Conservation (phyloP, 2,797 vertebrate species). For the Craterocephalus amniculus region DNA sequence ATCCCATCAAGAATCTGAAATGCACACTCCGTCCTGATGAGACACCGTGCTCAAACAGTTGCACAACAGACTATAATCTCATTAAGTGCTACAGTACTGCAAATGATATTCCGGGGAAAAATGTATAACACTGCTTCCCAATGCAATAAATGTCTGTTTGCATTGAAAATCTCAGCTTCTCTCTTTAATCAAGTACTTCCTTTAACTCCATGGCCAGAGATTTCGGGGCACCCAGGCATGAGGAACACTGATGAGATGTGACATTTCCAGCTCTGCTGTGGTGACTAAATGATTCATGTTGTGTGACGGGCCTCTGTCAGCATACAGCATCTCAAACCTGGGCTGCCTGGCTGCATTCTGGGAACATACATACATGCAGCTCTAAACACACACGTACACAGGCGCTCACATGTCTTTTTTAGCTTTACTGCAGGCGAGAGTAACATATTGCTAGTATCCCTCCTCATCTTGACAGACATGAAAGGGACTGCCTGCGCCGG, state of each 20-base stretch:
- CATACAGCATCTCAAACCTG: slow-evolving; percentile 60
- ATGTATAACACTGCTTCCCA: slow-evolving; percentile 69
- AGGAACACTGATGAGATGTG: slow-evolving; percentile 76
- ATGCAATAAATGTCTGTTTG: slow-evolving; percentile 77
- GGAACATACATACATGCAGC: slow-evolving; percentile 57
- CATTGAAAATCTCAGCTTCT: slow-evolving; percentile 70
- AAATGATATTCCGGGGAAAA: slow-evolving; percentile 66
- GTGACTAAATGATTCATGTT: slow-evolving; percentile 86
- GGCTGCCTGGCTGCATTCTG: slow-evolving; percentile 39
- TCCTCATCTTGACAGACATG: slow-evolving; percentile 78
- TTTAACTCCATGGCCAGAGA: slow-evolving; percentile 50
- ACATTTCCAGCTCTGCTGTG: slow-evolving; percentile 82
- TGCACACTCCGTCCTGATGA: slow-evolving; percentile 35
- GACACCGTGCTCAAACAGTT: slow-evolving; percentile 36
- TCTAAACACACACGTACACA: slow-evolving; percentile 6
- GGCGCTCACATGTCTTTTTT: slow-evolving; percentile 35
- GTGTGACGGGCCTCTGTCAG: slow-evolving; percentile 79
- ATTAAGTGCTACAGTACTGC: slow-evolving; percentile 62
- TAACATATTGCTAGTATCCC: slow-evolving; percentile 59
- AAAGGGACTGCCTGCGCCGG: slow-evolving; percentile 80
- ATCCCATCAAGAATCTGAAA: slow-evolving; percentile 49
- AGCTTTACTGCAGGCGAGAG: slow-evolving; percentile 59
- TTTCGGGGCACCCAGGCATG: slow-evolving; percentile 58
- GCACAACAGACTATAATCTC: slow-evolving; percentile 54
- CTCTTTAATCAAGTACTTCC: slow-evolving; percentile 65